Percentiles rank a stretch among this genome's conserved stretches.
phyloP scores from a whole-genome alignment of 2,113 vertebrate species.

The Callospermophilus lateralis region DNA sequence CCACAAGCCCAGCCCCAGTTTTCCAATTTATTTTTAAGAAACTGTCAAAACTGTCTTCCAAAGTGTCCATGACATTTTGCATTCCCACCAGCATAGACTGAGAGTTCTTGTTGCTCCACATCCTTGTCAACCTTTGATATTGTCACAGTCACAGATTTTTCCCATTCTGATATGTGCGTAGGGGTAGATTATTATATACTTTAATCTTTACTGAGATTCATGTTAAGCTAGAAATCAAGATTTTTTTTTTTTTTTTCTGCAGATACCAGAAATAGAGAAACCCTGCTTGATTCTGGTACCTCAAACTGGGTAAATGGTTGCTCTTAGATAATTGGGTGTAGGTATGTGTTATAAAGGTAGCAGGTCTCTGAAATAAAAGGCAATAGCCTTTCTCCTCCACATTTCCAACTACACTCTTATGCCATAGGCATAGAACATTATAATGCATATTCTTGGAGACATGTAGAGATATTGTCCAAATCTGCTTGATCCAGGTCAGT shows the following conservation, averaged over 20 bases:
- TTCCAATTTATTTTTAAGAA: neutral
- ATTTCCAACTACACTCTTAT: neutral
- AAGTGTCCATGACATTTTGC: neutral
- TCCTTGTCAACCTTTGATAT: neutral
- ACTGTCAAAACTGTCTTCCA: neutral
- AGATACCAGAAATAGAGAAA: neutral
- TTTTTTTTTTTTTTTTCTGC: slow-evolving; percentile 22
- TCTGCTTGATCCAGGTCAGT: neutral
- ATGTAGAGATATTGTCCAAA: neutral
- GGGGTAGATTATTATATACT: neutral
- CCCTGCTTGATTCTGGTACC: neutral
- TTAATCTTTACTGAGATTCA: neutral
- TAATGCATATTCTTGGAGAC: neutral
- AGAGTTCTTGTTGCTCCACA: neutral
- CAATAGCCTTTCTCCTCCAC: neutral
- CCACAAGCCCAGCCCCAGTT: neutral
- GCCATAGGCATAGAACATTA: neutral
- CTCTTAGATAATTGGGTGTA: neutral
- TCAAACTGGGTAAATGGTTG: neutral
- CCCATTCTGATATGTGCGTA: neutral
- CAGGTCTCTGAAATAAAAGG: neutral
- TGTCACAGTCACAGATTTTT: neutral
- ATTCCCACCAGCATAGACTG: neutral
- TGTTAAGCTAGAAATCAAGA: neutral
- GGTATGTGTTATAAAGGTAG: neutral